Percentiles rank a stretch among this genome's conserved stretches.
phyloP scores from a whole-genome alignment of 92 coral and sea anemone species.

The Palythoa grandiflora region DNA sequence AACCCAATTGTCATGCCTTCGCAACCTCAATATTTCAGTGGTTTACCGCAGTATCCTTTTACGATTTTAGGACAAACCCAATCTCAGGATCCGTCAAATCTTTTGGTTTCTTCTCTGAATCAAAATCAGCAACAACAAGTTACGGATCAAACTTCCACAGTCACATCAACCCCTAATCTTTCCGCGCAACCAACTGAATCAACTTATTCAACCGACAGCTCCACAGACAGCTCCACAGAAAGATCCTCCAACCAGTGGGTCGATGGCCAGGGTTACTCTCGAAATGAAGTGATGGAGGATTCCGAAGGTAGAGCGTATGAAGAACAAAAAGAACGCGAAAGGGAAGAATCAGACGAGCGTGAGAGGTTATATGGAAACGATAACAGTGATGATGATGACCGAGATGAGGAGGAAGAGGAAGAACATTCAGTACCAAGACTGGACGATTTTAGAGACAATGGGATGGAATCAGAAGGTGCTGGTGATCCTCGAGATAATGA shows the following conservation, averaged over 20 bases:
- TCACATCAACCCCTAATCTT: background rate
- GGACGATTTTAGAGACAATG: slow-evolving; percentile 55
- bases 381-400: slow-evolving; percentile 65
- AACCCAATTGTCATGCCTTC: slow-evolving; percentile 56
- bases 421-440: slow-evolving; percentile 5
- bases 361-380: slow-evolving; percentile 43
- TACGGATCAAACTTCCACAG: background rate
- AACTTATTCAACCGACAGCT: background rate
- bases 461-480: background rate
- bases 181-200: slow-evolving; percentile 7
- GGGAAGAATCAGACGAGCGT: slow-evolving; percentile 40
- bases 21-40: slow-evolving; percentile 19
- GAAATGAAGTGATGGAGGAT: slow-evolving; percentile 77
- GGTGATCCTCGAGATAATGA: background rate
- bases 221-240: background rate
- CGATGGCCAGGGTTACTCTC: slow-evolving; percentile 72
- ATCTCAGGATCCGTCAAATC: slow-evolving; percentile 25
- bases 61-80: slow-evolving; percentile 37
- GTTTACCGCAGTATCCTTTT: slow-evolving; percentile 32
- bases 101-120: slow-evolving; percentile 5
- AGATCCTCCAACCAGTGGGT: slow-evolving; percentile 62
- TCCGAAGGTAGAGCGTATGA: slow-evolving; percentile 41
- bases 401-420: slow-evolving; percentile 57
- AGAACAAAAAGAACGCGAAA: slow-evolving; percentile 44
- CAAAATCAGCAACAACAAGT: slow-evolving; percentile 8